These are phyloP conservation scores for Lithophane leautieri DNA, from an alignment of 2,888 invertebrate genomes.

Conservation along the genomic window DNA sequence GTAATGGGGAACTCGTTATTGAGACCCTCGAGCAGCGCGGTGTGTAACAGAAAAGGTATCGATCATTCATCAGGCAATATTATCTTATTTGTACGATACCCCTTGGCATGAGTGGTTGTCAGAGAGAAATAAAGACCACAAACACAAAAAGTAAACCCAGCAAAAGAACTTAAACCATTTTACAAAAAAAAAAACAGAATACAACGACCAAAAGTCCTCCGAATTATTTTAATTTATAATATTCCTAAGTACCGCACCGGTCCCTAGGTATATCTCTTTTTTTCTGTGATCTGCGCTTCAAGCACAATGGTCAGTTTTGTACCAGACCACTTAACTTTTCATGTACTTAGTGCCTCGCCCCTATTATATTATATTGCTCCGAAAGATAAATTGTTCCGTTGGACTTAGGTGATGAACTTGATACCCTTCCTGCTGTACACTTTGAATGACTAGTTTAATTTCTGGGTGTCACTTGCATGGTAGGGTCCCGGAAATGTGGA, in stretches of 20 bases:
- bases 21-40: no score
- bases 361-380: slow-evolving; percentile 58
- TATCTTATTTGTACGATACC: no score
- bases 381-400: slow-evolving; percentile 40
- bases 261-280: background rate
- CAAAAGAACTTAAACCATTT: background rate
- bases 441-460: slow-evolving; percentile 42
- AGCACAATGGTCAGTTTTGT: slow-evolving; percentile 34
- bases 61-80: background rate
- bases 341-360: slow-evolving; percentile 23
- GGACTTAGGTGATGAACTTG: slow-evolving; percentile 45
- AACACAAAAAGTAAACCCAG: no score
- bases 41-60: no score
- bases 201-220: background rate
- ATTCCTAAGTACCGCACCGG: background rate
- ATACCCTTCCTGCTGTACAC: slow-evolving; percentile 13
- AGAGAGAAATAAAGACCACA: no score
- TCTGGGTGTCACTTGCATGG: slow-evolving; percentile 42
- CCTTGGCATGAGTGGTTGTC: no score
- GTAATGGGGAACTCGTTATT: no score
- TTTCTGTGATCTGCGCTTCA: slow-evolving; percentile 3
- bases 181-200: fast-evolving
- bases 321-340: slow-evolving; percentile 55
- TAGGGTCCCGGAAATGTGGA: slow-evolving; percentile 23
- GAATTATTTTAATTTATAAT: slow-evolving; percentile 13